phyloP scores from a whole-genome alignment of 1,140 invertebrate genomes.

The Wasmannia auropunctata region DNA sequence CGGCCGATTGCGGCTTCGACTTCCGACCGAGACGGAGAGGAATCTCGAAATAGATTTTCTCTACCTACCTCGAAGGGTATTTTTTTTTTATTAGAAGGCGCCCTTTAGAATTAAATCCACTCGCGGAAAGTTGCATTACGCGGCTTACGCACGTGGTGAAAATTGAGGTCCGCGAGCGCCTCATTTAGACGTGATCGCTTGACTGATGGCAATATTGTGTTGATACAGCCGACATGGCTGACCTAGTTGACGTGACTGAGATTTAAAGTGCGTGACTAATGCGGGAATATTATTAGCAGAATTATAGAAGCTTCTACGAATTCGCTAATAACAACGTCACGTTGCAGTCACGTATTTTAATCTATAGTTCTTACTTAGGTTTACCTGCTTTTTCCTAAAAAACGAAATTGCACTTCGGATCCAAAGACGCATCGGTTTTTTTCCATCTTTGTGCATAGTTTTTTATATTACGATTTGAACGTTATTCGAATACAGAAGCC shows the following conservation, averaged over 20 bases:
- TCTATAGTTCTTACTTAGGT: too few species aligned
- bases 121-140: neutral
- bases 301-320: constrained; percentile 13
- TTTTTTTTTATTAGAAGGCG: constrained; percentile 26
- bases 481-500: neutral
- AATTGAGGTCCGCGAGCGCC: constrained; percentile 3
- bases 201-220: constrained; percentile 4
- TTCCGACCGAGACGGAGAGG: constrained; percentile 42
- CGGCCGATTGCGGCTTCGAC: constrained; percentile 6
- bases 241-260: constrained; percentile 34
- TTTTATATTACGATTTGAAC: neutral
- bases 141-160: neutral
- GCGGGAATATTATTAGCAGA: constrained; percentile 27
- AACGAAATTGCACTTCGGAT: neutral
- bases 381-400: too few species aligned
- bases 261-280: constrained; percentile 37
- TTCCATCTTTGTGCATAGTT: neutral
- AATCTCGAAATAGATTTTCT: constrained; percentile 9
- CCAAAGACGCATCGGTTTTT: neutral
- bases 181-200: constrained; percentile 28
- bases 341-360: neutral
- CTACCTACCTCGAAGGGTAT: neutral
- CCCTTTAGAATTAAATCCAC: constrained; percentile 23
- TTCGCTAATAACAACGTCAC: neutral
- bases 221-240: constrained; percentile 7